Conservation (phyloP, 2,113 vertebrate genomes). For the Callospermophilus lateralis region DNA sequence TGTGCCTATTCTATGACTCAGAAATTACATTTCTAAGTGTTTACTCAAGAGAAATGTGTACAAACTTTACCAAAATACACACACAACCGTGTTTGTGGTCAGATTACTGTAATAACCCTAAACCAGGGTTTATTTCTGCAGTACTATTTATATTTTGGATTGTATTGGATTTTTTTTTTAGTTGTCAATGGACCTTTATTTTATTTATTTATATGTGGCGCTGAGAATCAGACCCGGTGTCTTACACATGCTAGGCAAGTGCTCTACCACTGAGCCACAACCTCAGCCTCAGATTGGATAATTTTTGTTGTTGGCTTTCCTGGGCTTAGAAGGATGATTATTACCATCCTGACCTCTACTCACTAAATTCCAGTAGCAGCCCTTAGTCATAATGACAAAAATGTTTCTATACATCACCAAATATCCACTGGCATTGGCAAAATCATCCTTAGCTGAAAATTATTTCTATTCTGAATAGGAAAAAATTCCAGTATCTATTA, state of each 20-base stretch:
- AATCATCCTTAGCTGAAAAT: neutral
- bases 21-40: neutral
- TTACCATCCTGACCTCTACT: neutral
- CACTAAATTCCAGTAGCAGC: no score
- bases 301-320: neutral
- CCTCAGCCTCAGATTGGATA: neutral
- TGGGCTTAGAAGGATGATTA: neutral
- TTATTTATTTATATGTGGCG: no score
- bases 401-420: neutral
- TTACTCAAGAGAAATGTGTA: neutral
- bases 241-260: no score
- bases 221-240: no score
- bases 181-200: no score
- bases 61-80: neutral
- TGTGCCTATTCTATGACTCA: neutral
- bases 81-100: neutral
- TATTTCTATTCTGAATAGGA: neutral
- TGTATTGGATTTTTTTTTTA: neutral
- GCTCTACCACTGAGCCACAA: no score
- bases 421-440: neutral
- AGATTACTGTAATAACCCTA: neutral
- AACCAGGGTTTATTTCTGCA: neutral
- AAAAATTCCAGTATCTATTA: neutral
- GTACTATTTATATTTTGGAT: neutral
- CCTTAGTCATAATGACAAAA: neutral